Percentiles rank a stretch among this genome's conserved stretches.
These are phyloP conservation scores for Eupithecia pulchellata DNA, from an alignment of 2,888 invertebrate genomes.

Conservation along the genomic window DNA sequence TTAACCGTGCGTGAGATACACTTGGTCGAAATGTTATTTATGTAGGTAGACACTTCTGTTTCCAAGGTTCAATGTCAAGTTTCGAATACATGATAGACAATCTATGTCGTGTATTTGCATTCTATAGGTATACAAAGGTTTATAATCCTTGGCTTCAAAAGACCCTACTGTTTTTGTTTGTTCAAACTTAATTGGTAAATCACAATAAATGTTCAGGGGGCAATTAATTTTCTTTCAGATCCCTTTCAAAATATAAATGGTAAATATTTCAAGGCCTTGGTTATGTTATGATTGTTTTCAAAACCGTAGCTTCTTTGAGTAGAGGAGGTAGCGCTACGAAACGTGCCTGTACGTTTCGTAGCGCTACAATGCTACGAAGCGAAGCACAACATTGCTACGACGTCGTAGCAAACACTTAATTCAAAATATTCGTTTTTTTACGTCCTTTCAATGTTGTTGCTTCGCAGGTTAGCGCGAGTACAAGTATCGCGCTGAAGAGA, in stretches of 20 bases:
- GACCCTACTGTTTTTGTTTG: no score
- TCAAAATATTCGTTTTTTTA: background rate
- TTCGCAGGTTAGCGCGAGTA: background rate
- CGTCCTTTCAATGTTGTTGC: background rate
- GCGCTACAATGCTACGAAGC: background rate
- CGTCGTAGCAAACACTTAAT: background rate
- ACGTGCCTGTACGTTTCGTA: background rate
- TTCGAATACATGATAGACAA: background rate
- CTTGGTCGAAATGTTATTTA: background rate
- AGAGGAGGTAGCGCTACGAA: no score
- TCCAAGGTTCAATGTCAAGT: constrained; percentile 4
- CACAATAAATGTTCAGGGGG: background rate
- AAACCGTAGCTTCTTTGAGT: background rate
- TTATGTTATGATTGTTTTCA: background rate
- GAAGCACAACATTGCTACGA: background rate
- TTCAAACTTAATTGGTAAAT: constrained; percentile 1
- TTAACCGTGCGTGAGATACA: background rate
- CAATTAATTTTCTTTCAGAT: background rate
- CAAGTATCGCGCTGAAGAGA: background rate
- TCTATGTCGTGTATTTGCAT: background rate
- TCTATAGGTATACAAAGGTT: no score
- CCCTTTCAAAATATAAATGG: background rate
- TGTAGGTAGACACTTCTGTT: background rate
- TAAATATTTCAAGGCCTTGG: background rate
- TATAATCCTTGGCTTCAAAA: no score